Percentiles rank a stretch among this genome's conserved stretches.
These are phyloP conservation scores for Epinotia nisella DNA, from an alignment of 2,888 invertebrate species.

Conservation along the genomic window DNA sequence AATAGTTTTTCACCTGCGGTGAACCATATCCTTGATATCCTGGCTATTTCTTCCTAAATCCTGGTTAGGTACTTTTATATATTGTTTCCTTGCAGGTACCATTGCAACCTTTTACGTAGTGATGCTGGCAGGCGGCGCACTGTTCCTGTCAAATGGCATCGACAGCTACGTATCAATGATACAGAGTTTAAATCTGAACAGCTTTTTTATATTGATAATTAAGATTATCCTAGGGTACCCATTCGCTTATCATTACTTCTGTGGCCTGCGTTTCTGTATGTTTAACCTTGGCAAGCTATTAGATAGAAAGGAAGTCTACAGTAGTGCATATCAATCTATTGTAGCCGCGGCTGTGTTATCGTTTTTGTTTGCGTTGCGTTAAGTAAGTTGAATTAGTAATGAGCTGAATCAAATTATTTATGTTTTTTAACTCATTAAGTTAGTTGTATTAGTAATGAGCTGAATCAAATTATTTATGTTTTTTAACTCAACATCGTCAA, in stretches of 20 bases:
- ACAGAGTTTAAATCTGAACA: constrained; percentile 66
- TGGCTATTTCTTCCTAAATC: background rate
- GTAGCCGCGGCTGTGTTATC: constrained; percentile 5
- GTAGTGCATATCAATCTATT: constrained; percentile 56
- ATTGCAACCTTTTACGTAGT: constrained; percentile 57
- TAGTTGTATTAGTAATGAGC: background rate
- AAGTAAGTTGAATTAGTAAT: background rate
- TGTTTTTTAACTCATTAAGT: too few relatives aligned
- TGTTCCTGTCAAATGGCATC: constrained; percentile 69
- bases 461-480: too few relatives aligned
- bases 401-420: too few relatives aligned
- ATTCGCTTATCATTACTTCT: constrained; percentile 69
- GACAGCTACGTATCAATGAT: constrained; percentile 69
- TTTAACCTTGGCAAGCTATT: constrained; percentile 64
- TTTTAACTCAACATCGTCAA: too few relatives aligned
- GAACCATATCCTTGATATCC: too few relatives aligned
- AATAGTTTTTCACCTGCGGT: too few relatives aligned
- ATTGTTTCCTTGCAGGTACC: constrained; percentile 23
- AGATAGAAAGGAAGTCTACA: constrained; percentile 56
- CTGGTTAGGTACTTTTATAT: too few relatives aligned
- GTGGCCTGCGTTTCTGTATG: constrained; percentile 65
- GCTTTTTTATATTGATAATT: constrained; percentile 52
- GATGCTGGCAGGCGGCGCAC: constrained; percentile 58
- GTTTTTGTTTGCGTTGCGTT: constrained; percentile 10
- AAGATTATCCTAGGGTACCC: constrained; percentile 65